A percentile compares a stretch with the other conserved stretches of the same genome.
Conservation (phyloP, 1,140 invertebrate species). For the Venturia canescens region DNA sequence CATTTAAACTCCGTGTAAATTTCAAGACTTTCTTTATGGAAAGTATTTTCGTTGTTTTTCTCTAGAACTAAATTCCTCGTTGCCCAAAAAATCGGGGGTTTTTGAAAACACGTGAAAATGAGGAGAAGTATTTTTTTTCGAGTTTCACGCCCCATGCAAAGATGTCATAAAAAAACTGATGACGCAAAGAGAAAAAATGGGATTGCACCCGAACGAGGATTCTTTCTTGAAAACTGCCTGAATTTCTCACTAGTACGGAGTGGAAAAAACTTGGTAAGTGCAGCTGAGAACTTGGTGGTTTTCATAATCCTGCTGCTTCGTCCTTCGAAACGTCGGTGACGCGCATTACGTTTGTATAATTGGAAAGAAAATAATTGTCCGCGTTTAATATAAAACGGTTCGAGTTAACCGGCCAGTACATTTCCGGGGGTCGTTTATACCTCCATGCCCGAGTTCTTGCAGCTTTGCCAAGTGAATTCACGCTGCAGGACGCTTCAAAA, state of each 20-base stretch:
- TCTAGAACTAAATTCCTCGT: too few species aligned
- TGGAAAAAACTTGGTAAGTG: neutral
- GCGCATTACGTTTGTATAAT: constrained; percentile 2
- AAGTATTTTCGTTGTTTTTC: too few species aligned
- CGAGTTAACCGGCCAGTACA: neutral
- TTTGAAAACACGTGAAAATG: too few species aligned
- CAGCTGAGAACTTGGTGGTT: neutral
- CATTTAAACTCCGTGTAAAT: too few species aligned
- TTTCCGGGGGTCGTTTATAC: neutral
- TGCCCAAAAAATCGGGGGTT: too few species aligned
- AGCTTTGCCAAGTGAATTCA: neutral
- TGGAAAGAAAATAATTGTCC: constrained; percentile 30
- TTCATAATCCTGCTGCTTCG: neutral
- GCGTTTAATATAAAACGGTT: neutral
- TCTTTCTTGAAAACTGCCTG: too few species aligned
- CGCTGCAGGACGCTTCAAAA: neutral
- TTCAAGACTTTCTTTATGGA: too few species aligned
- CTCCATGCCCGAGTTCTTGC: neutral
- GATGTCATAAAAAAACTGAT: too few species aligned
- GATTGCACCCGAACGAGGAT: too few species aligned
- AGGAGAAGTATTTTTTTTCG: too few species aligned
- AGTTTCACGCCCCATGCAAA: too few species aligned
- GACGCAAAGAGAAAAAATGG: too few species aligned
- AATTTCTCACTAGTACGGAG: neutral
- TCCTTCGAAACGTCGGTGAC: neutral